Base-by-base conservation (phyloP, 2,113 vertebrate genomes). In the Tupaia chinensis region DNA sequence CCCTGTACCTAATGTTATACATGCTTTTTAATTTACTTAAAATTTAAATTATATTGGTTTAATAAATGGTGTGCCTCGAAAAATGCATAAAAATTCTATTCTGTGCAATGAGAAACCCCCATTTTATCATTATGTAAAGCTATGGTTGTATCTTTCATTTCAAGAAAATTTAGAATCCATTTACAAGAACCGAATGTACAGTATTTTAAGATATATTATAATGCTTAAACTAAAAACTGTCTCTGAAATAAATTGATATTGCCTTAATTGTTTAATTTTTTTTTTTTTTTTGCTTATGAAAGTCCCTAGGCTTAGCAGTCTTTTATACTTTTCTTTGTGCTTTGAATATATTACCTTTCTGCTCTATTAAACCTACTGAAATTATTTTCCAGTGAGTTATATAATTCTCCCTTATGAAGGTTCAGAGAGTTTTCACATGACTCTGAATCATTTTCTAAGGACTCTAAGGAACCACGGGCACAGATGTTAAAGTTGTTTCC, bases 371-470 rank as follows among this genome's bases (percentile, higher is more conserved):
- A 94, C 82, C 29, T 83, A 29, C 78, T 79, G 53, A 80, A 95
- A 92, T 96, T 65, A 76, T 93, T 96, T 95, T 82, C 54, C 78
- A 97, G 44, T 60, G 74, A 80, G 23, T 94, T 97, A 87, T 63
- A 85, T 68, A 83, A 93, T 93, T 88, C 92, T 95, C 74, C 76
- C 65, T 90, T 68, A 23, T 65, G 89, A 95, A 61, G 9, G 22
- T 85, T 94, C 81, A 66, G 34, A 92, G 56, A 79, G 23, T 78
- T 93, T 76, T 94, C 83, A 78, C 7, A 63, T 95, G 86, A 69
- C 53, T 63, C n/a, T 70, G 17, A 44, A 76, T 69, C 16, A 94
- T 81, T 95, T 94, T 61, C 78, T 77, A 95, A 89, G 86, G 78
- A 80, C 19, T 44, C 79, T 8, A 53, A 89, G 72, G 74, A 90